phyloP scores from a whole-genome alignment of 2,797 vertebrate species.

The Garrulus glandarius region DNA sequence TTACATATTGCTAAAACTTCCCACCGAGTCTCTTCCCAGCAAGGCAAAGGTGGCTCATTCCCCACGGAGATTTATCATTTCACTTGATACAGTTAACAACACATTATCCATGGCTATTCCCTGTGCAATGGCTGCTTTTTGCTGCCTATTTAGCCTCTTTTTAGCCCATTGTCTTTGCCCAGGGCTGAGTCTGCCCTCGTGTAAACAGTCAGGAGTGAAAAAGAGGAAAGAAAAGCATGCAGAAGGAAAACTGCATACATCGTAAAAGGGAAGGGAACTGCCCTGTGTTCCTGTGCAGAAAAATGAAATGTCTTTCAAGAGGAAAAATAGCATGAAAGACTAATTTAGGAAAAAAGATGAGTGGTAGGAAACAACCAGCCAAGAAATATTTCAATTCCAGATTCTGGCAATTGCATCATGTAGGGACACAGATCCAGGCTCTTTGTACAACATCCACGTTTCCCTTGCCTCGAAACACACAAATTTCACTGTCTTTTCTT shows the following conservation, averaged over 20 bases:
- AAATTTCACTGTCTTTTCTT: neutral
- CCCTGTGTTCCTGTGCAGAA: neutral
- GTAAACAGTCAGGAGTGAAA: neutral
- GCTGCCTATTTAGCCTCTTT: neutral
- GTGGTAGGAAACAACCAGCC: neutral
- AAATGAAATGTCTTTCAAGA: neutral
- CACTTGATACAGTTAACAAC: neutral
- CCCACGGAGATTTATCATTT: neutral
- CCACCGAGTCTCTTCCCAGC: neutral
- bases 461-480: neutral
- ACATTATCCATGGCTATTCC: neutral
- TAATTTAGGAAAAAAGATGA: neutral
- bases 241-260: neutral
- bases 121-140: neutral
- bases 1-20: neutral
- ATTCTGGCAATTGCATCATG: neutral
- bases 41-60: neutral
- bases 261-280: neutral
- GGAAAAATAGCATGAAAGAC: neutral
- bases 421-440: neutral
- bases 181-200: neutral
- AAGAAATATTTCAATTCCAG: neutral
- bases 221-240: neutral
- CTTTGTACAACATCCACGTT: neutral
- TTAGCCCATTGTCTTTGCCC: neutral